A percentile compares a stretch with the other conserved stretches of the same genome.
phyloP scores from a whole-genome alignment of 35 echinoderm and acorn worm genomes.

The Ophioderma brevispina region DNA sequence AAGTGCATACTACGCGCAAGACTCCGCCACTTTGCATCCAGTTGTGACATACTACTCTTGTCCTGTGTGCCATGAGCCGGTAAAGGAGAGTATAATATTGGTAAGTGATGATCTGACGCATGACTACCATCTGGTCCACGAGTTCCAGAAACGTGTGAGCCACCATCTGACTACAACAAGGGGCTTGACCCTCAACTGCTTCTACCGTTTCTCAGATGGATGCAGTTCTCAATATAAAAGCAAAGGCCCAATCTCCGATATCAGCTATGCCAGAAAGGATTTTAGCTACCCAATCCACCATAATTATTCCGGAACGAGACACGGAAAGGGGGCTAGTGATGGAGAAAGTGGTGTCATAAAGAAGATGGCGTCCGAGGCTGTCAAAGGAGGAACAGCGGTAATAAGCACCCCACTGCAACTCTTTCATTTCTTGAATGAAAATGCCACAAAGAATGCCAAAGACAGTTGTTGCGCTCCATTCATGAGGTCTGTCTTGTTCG shows the following conservation, averaged over 20 bases:
- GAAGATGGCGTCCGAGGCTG: slow-evolving; percentile 41
- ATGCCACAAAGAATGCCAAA: slow-evolving; percentile 33
- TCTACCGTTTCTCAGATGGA: slow-evolving; percentile 72
- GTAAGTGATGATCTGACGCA: slow-evolving; percentile 68
- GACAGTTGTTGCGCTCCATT: slow-evolving; percentile 59
- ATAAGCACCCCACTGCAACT: slow-evolving; percentile 31
- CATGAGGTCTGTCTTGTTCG: slow-evolving; percentile 49
- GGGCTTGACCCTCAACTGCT: slow-evolving; percentile 5
- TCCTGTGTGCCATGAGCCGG: not conserved
- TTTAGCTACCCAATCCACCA: slow-evolving; percentile 55
- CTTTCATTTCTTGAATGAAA: slow-evolving; percentile 22
- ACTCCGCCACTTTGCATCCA: slow-evolving; percentile 75
- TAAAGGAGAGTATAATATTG: slow-evolving; percentile 55
- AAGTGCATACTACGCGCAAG: slow-evolving; percentile 68
- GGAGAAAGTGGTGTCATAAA: slow-evolving; percentile 78
- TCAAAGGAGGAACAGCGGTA: slow-evolving; percentile 52
- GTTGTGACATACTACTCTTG: slow-evolving; percentile 59
- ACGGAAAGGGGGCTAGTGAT: slow-evolving; percentile 86
- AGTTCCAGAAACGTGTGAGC: slow-evolving; percentile 12
- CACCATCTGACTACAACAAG: slow-evolving; percentile 44
- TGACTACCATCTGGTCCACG: slow-evolving; percentile 57
- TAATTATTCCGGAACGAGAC: slow-evolving; percentile 67
- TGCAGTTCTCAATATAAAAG: slow-evolving; percentile 78
- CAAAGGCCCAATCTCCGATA: slow-evolving; percentile 76
- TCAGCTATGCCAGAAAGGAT: slow-evolving; percentile 60